Evolutionary conservation across 2,797 vertebrate genomes (phyloP).

Genomic region (Macrochelys suwanniensis): DNA sequence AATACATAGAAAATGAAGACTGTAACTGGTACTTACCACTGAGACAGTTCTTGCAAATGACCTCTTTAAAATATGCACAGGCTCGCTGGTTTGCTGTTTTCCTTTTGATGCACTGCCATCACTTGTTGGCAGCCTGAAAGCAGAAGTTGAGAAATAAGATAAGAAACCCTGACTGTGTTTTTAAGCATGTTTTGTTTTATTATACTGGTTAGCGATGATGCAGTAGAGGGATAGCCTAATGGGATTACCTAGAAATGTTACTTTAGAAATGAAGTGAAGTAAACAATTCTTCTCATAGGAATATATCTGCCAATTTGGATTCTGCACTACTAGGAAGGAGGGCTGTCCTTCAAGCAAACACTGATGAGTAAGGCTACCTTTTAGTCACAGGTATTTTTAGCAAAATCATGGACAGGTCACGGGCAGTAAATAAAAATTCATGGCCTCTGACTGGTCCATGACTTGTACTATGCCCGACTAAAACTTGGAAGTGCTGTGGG

Average conservation of each 20-base stretch:
- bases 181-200: not conserved
- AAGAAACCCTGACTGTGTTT: not conserved
- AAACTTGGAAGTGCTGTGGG: too few species aligned
- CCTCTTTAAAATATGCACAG: constrained; percentile 97
- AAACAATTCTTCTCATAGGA: not conserved
- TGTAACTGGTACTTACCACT: constrained; percentile 85
- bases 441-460: too few species aligned
- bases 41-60: constrained; percentile 98
- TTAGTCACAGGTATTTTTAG: too few species aligned
- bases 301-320: not conserved
- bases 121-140: constrained; percentile 93
- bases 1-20: not conserved
- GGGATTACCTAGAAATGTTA: not conserved
- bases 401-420: too few species aligned
- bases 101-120: constrained; percentile 97
- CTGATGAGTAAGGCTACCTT: not conserved
- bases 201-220: not conserved
- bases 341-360: not conserved
- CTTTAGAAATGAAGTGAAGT: not conserved
- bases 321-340: not conserved
- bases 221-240: not conserved
- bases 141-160: constrained; percentile 17
- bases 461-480: too few species aligned
- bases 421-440: too few species aligned
- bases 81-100: constrained; percentile 97